Evolutionary conservation across 2,888 invertebrate genomes (phyloP).

Genomic region (Drosophila nr. perissopoda): DNA sequence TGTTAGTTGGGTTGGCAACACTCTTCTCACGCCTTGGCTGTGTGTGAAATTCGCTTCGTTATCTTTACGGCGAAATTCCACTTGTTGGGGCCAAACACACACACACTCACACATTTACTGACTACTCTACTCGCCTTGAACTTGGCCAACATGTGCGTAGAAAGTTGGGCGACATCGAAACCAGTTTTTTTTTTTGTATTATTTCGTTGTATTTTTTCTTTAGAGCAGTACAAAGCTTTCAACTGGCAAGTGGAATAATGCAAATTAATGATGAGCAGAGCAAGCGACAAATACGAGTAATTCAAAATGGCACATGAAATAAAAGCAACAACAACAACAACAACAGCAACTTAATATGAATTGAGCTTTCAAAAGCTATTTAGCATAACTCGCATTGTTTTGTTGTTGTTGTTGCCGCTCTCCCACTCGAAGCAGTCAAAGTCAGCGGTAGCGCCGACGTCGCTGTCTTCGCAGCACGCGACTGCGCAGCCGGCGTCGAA

Average conservation of each 20-base stretch:
- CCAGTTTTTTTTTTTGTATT: constrained; percentile 22
- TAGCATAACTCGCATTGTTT: constrained; percentile 47
- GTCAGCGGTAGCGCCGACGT: constrained; percentile 8
- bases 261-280: constrained; percentile 23
- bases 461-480: constrained; percentile 37
- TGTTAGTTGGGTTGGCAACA: constrained; percentile 33
- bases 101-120: neutral
- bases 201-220: neutral
- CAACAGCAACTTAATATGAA: constrained; percentile 16
- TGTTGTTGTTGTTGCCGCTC: constrained; percentile 22
- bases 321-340: neutral
- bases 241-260: constrained; percentile 19
- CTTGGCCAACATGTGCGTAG: constrained; percentile 55
- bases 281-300: constrained; percentile 27
- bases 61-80: constrained; percentile 50
- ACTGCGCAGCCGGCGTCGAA: constrained; percentile 48
- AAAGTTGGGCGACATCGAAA: constrained; percentile 55
- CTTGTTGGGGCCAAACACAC: constrained; percentile 41
- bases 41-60: constrained; percentile 36
- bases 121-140: constrained; percentile 39
- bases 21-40: constrained; percentile 62
- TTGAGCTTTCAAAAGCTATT: constrained; percentile 38
- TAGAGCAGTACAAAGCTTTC: constrained; percentile 6
- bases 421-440: constrained; percentile 56
- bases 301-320: constrained; percentile 26